Base-by-base conservation (phyloP, 1,140 invertebrate genomes). In the Sitobion miscanthi region DNA sequence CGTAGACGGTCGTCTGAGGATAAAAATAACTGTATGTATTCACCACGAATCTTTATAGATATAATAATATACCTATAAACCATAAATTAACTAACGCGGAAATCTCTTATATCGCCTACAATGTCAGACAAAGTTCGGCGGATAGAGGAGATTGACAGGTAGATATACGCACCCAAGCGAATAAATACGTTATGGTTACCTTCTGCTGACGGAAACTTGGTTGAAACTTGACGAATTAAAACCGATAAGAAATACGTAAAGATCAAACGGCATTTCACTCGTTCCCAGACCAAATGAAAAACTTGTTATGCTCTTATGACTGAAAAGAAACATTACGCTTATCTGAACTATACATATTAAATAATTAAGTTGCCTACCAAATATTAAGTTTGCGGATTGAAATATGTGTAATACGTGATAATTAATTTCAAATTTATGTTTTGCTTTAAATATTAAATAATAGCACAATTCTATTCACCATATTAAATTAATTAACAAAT, bases 71-170 rank as follows among this genome's bases (percentile, higher is more conserved):
- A 17, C 14, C 14, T n/a, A 25, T 57, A 21, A 54, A 54, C 91
- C 77, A 30, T 49, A 77, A 83, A 83, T 92, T 83, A 92, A 92
- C 52, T 85, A 35, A 54, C n/a, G 20, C 14, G n/a, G 69, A 92
- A 85, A 92, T 92, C 77, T 1, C 77, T 83, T 91, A 30, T 45
- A 91, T 57, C 17, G 45, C 21, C 2, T 20, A 57, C 21, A 0
- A 57, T 57, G 88, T 89, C 52, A 2, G 49, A 25, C 35, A 42
- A 89, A 89, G 21, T 89, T 57, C n/a, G 1, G 49, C 11, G 35
- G 30, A 86, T 47, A 86, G 23, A 49, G 0, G 14, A 42, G 49
- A 89, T 89, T 89, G 52, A 57, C 21, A 57, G 35, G 35, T 54
- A 38, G 20, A 2, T 30, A 25, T 38, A 35, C n/a, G 49, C 87